Base-by-base conservation (phyloP, 2,797 vertebrate species). In the Microctenopoma steveboyesi region DNA sequence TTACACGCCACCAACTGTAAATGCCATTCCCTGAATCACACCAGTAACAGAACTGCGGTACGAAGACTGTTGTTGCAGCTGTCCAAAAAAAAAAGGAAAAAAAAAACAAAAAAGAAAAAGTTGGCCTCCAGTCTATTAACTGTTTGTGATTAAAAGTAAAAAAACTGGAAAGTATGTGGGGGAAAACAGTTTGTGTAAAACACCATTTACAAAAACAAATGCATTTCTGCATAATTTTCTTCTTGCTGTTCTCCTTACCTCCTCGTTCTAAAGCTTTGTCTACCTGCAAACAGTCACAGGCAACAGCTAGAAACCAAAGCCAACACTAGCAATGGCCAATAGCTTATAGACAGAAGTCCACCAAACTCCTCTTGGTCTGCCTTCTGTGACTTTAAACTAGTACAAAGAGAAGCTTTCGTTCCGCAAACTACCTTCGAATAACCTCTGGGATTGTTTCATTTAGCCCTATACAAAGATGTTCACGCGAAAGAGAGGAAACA, bases 261-360 rank as follows among this genome's bases (percentile, higher is more conserved):
- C 97, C 95, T 96, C 93, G 94, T 97, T 96, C 95, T 93, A 97
- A 98, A 99, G 97, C 97, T 99, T 99, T 99, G 97, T 99, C 97
- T 98, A 98, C 97, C 96, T 98, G 96, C 96, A 97, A 97, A 98
- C 95, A 97, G 97, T 99, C 97, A 98, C 98, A 98, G 97, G 96
- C 97, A 96, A 98, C 97, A 98, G 98, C 98, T 99, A 97, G 94
- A 99, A 98, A 99, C 98, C 98, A 99, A 99, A 99, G 98, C 96
- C 97, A 96, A 97, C 96, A 96, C 95, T 96, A 98, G 96, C 97
- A 96, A 98, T 97, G 97, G 97, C 97, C 97, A 98, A 98, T 97
- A 98, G 96, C 95, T 97, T 97, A 96, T 77, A 77, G 95, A 95
- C 97, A 97, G 97, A 97, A 97, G 96, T 94, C 96, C 96, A 90